These are phyloP conservation scores for Clepsis dumicolana DNA, from an alignment of 2,888 invertebrate genomes.

Conservation along the genomic window DNA sequence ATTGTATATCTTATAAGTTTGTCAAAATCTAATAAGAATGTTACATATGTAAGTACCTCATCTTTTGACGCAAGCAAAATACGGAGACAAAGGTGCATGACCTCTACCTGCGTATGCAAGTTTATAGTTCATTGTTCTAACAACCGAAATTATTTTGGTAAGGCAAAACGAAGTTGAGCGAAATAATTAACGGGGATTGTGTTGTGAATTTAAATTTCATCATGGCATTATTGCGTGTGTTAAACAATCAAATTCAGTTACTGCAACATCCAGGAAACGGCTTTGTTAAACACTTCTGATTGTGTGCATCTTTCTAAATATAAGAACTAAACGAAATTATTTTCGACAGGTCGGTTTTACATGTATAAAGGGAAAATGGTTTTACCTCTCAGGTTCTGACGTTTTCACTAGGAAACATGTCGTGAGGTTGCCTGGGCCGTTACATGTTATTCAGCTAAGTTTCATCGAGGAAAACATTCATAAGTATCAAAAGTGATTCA, in stretches of 20 bases:
- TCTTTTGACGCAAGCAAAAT: background rate
- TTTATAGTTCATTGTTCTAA: constrained; percentile 57
- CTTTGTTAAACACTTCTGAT: constrained; percentile 42
- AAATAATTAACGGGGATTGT: constrained; percentile 19
- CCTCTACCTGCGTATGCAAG: constrained; percentile 42
- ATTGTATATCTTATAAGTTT: background rate
- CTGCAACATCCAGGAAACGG: constrained; percentile 58
- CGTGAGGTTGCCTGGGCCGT: background rate
- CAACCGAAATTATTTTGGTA: constrained; percentile 47
- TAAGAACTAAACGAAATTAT: background rate
- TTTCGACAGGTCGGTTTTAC: background rate
- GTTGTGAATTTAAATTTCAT: constrained; percentile 52
- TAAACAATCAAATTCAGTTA: constrained; percentile 53
- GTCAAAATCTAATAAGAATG: background rate
- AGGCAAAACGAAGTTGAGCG: constrained; percentile 26
- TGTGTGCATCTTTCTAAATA: background rate
- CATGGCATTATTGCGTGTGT: constrained; percentile 15
- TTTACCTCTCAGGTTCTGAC: too few relatives aligned
- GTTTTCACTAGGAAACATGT: background rate
- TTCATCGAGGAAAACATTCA: background rate
- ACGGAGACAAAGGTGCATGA: background rate
- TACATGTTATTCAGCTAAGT: background rate
- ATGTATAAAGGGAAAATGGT: too few relatives aligned
- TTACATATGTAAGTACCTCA: background rate
- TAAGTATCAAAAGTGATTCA: constrained; percentile 1